phyloP scores from a whole-genome alignment of 1,140 invertebrate species.

The Sycophila sp. region DNA sequence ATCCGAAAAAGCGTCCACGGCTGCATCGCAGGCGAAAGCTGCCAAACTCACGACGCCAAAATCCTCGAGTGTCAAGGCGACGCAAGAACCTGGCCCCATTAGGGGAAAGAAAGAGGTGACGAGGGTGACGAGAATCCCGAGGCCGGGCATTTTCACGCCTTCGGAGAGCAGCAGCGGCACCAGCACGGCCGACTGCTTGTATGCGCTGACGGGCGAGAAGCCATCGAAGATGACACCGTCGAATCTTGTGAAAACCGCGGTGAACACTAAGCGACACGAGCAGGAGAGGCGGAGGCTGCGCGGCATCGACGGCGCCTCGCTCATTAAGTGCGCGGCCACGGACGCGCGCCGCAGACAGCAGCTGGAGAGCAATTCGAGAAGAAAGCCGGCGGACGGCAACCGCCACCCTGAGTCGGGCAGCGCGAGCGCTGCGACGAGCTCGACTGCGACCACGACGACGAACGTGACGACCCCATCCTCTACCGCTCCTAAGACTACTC shows the following conservation, averaged over 20 bases:
- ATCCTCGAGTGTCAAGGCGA: neutral
- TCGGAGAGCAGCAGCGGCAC: conserved; percentile 44
- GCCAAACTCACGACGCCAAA: conserved; percentile 6
- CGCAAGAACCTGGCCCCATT: conserved; percentile 12
- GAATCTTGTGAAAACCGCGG: conserved; percentile 73
- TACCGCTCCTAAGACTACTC: conserved; percentile 43
- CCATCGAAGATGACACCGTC: conserved; percentile 70
- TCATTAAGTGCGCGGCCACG: conserved; percentile 53
- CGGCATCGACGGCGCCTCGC: conserved; percentile 51
- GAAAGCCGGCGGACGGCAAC: neutral
- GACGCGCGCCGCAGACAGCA: conserved; percentile 21
- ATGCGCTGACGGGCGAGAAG: conserved; percentile 45
- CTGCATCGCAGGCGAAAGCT: neutral
- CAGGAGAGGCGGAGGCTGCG: conserved; percentile 61
- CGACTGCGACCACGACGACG: neutral
- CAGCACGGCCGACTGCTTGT: conserved; percentile 13
- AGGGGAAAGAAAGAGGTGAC: conserved; percentile 31
- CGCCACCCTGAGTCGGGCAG: neutral
- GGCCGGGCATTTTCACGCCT: conserved; percentile 55
- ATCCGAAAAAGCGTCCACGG: neutral
- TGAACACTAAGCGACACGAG: conserved; percentile 72
- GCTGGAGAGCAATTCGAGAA: conserved; percentile 35
- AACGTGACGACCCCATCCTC: neutral
- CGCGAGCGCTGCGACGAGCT: neutral
- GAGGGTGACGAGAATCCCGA: conserved; percentile 42